These are phyloP conservation scores for Cremastinae sp. DNA, from an alignment of 2,888 invertebrate species.

Conservation along the genomic window DNA sequence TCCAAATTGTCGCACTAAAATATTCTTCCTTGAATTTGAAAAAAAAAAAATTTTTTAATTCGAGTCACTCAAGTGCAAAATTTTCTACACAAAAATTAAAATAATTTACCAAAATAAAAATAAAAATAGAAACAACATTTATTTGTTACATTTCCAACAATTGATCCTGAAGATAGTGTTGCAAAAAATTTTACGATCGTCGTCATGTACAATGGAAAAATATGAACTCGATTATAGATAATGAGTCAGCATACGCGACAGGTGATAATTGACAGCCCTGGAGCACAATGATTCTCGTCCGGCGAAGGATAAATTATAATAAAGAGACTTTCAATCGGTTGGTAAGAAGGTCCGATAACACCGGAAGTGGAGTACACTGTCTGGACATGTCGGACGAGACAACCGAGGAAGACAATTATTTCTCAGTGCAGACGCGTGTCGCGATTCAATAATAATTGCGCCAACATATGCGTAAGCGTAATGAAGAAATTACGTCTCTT, in stretches of 20 bases:
- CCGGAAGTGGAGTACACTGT: constrained; percentile 28
- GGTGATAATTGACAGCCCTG: constrained; percentile 43
- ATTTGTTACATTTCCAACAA: background rate
- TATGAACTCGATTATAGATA: constrained; percentile 41
- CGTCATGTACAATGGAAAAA: constrained; percentile 37
- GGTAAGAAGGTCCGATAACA: constrained; percentile 30
- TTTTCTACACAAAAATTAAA: too few species aligned
- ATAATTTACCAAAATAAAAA: too few species aligned
- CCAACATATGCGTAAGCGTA: constrained; percentile 23
- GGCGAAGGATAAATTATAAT: constrained; percentile 28
- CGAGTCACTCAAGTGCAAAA: too few species aligned
- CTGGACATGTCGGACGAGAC: constrained; percentile 45
- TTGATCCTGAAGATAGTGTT: background rate
- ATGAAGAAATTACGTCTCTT: constrained; percentile 5
- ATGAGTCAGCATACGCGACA: constrained; percentile 1
- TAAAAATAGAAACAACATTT: too few species aligned
- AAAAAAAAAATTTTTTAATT: too few species aligned
- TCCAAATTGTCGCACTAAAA: too few species aligned
- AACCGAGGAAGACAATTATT: constrained; percentile 1
- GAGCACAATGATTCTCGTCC: constrained; percentile 30
- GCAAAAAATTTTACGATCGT: background rate
- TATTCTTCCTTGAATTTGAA: too few species aligned
- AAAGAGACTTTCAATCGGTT: constrained; percentile 44
- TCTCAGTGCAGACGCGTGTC: constrained; percentile 34
- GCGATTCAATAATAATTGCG: constrained; percentile 21